phyloP scores from a whole-genome alignment of 2,113 vertebrate species.

The Plotosus lineatus region DNA sequence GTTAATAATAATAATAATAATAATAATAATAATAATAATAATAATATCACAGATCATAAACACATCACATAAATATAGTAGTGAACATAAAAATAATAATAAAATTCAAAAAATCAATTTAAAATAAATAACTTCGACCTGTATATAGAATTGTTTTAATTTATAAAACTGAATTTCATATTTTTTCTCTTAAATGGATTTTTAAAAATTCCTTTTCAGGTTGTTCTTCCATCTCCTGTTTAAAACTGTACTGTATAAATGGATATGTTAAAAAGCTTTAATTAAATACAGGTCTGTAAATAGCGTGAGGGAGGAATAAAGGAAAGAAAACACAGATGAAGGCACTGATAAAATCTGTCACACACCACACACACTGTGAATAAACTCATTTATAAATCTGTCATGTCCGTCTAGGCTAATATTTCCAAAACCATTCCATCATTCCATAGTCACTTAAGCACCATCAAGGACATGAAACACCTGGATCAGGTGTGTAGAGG shows the following conservation, averaged over 20 bases:
- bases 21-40: not conserved
- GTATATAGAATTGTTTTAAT: too few species aligned
- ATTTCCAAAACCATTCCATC: not conserved
- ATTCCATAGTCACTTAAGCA: not conserved
- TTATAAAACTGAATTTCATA: not conserved
- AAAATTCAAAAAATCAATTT: not conserved
- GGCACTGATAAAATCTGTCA: constrained; percentile 16
- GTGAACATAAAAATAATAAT: not conserved
- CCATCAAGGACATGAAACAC: constrained; percentile 10
- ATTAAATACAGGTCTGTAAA: not conserved
- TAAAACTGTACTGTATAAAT: not conserved
- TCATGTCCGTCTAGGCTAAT: not conserved
- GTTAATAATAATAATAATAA: not conserved
- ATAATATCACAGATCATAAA: too few species aligned
- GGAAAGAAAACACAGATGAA: not conserved
- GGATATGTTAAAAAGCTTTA: not conserved
- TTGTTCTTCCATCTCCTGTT: not conserved
- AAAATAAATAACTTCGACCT: too few species aligned
- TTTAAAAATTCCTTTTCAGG: not conserved
- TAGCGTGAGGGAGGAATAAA: constrained; percentile 10
- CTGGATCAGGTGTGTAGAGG: constrained; percentile 5
- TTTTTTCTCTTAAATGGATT: too few species aligned
- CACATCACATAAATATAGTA: too few species aligned
- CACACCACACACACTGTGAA: constrained; percentile 1
- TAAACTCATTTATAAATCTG: constrained; percentile 20